These are phyloP conservation scores for Erpobdella octoculata DNA, from an alignment of 2,888 invertebrate species.

Conservation along the genomic window DNA sequence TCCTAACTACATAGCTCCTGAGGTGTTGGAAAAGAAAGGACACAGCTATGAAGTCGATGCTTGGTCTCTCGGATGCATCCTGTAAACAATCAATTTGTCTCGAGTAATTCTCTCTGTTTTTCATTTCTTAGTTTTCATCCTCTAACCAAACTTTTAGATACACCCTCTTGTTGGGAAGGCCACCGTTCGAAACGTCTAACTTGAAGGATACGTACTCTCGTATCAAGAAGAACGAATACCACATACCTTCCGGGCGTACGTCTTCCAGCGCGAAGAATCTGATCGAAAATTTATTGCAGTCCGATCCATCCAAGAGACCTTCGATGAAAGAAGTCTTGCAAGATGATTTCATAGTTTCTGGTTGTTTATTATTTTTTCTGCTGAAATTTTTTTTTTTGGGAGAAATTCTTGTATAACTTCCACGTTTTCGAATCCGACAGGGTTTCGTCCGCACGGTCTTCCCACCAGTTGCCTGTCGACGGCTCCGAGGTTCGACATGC, in stretches of 20 bases:
- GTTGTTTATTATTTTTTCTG: conserved; percentile 33
- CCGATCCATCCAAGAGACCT: conserved; percentile 54
- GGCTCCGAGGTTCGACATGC: conserved; percentile 71
- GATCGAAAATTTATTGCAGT: conserved; percentile 53
- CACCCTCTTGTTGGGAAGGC: conserved; percentile 90
- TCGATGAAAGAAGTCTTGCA: conserved; percentile 51
- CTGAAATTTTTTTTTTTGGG: no score
- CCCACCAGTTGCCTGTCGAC: conserved; percentile 88
- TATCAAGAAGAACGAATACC: conserved; percentile 90
- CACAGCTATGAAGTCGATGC: conserved; percentile 98
- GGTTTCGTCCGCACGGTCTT: conserved; percentile 59
- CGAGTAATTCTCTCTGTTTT: not conserved
- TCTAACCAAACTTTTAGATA: conserved; percentile 56
- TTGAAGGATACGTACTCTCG: conserved; percentile 89
- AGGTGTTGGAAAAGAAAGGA: conserved; percentile 75
- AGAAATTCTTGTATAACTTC: not conserved
- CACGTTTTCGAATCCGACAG: conserved; percentile 37
- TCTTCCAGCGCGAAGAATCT: conserved; percentile 46
- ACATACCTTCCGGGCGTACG: conserved; percentile 54
- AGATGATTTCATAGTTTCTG: conserved; percentile 48
- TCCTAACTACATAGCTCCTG: not conserved
- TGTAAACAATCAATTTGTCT: conserved; percentile 57
- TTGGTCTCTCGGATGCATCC: conserved; percentile 94
- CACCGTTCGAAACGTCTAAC: conserved; percentile 91
- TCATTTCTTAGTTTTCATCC: not conserved